Evolutionary conservation across 2,888 invertebrate genomes (phyloP).

Genomic region (Selenia dentaria): DNA sequence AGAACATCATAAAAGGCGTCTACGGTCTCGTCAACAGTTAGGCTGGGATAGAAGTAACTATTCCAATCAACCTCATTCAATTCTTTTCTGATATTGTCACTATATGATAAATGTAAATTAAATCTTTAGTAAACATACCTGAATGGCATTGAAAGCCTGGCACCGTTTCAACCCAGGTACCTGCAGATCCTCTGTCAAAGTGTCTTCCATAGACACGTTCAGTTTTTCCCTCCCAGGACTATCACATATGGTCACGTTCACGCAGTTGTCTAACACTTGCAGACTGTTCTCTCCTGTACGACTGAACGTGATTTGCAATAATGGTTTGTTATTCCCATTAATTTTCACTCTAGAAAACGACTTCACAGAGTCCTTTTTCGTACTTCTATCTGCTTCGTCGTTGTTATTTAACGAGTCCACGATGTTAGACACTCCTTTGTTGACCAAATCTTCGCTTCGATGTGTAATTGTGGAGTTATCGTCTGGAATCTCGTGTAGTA

Average conservation of each 20-base stretch:
- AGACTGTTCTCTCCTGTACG: constrained; percentile 69
- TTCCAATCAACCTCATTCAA: no score
- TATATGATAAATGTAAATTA: no score
- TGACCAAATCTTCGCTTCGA: constrained; percentile 58
- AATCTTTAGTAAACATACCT: no score
- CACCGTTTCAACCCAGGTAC: constrained; percentile 71
- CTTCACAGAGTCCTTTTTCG: constrained; percentile 51
- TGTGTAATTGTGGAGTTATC: constrained; percentile 41
- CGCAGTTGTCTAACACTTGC: constrained; percentile 72
- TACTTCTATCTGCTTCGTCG: constrained; percentile 38
- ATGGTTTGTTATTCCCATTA: constrained; percentile 74
- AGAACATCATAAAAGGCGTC: no score
- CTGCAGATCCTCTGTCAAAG: constrained; percentile 60
- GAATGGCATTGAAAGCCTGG: constrained; percentile 80
- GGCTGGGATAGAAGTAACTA: no score
- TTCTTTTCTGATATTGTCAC: no score
- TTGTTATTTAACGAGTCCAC: constrained; percentile 57
- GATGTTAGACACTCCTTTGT: constrained; percentile 66
- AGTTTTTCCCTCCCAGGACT: constrained; percentile 49
- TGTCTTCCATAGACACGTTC: constrained; percentile 58
- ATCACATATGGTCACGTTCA: constrained; percentile 72
- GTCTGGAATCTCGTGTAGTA: constrained; percentile 61
- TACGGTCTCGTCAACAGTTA: no score
- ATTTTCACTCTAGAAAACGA: constrained; percentile 74
- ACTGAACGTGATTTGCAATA: constrained; percentile 71